These are phyloP conservation scores for Microctonus brassicae DNA, from an alignment of 2,888 invertebrate genomes.

Conservation along the genomic window DNA sequence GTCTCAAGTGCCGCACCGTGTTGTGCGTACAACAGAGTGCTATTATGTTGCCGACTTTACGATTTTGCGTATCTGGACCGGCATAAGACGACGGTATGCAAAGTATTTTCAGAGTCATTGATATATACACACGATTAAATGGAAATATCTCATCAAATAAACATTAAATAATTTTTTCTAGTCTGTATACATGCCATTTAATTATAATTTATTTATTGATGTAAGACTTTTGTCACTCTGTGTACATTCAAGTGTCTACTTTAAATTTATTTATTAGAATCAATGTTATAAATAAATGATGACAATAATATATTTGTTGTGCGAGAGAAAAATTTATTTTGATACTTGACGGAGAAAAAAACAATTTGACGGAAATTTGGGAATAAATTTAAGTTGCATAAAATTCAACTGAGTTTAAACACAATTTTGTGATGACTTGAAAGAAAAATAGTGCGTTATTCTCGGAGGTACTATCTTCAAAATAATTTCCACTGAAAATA, in stretches of 20 bases:
- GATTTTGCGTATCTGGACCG: conserved; percentile 64
- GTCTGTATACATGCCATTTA: background rate
- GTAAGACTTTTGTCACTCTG: background rate
- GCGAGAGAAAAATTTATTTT: background rate
- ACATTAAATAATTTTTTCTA: background rate
- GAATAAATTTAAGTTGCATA: background rate
- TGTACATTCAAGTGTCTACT: background rate
- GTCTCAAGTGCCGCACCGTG: conserved; percentile 54
- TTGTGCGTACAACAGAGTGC: conserved; percentile 44
- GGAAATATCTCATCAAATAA: background rate
- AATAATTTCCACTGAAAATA: background rate
- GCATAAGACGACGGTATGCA: conserved; percentile 35
- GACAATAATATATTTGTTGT: background rate
- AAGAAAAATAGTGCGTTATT: background rate
- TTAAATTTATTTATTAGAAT: background rate
- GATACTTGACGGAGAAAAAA: background rate
- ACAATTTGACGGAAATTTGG: background rate
- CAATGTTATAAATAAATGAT: background rate
- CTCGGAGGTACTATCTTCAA: background rate
- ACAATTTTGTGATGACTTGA: background rate
- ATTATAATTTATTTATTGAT: background rate
- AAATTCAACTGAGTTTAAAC: background rate
- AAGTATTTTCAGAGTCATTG: conserved; percentile 41
- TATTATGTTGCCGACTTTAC: conserved; percentile 64
- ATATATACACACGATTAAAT: conserved; percentile 15